phyloP scores from a whole-genome alignment of 1,140 invertebrate species.

The Branchinecta lindahli region DNA sequence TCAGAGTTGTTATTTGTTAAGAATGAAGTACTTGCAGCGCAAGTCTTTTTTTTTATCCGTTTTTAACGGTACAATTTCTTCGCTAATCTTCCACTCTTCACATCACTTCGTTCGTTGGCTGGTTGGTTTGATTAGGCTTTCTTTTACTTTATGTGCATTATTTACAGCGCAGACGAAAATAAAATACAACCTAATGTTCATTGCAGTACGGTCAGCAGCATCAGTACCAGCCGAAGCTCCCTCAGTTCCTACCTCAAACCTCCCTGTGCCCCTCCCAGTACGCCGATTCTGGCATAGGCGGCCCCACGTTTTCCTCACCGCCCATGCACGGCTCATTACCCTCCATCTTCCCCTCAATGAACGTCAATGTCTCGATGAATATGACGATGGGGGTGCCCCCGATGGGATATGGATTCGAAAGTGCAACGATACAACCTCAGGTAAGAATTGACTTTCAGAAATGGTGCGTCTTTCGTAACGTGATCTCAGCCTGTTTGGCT shows the following conservation, averaged over 20 bases:
- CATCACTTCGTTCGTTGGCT: too few relatives aligned
- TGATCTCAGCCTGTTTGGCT: too few relatives aligned
- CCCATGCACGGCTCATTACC: slow-evolving; percentile 17
- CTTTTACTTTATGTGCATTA: too few relatives aligned
- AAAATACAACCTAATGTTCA: too few relatives aligned
- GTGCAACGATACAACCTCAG: neutral
- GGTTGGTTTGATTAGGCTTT: too few relatives aligned
- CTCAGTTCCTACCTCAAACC: slow-evolving; percentile 19
- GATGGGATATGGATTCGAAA: slow-evolving; percentile 49
- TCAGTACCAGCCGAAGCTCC: slow-evolving; percentile 25
- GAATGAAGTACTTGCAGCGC: too few relatives aligned
- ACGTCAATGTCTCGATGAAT: slow-evolving; percentile 91
- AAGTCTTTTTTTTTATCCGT: too few relatives aligned
- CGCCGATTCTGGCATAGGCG: slow-evolving; percentile 23
- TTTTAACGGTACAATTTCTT: too few relatives aligned
- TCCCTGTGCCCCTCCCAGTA: slow-evolving; percentile 22
- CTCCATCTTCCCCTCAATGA: slow-evolving; percentile 61
- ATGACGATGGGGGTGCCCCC: slow-evolving; percentile 63
- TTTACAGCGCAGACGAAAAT: too few relatives aligned
- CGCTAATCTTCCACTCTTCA: too few relatives aligned
- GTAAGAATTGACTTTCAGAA: neutral
- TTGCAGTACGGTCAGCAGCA: slow-evolving; percentile 24
- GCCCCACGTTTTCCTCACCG: slow-evolving; percentile 22
- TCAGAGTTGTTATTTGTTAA: too few relatives aligned
- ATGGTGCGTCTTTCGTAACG: too few relatives aligned